These are phyloP conservation scores for Hirundo rustica DNA, from an alignment of 2,797 vertebrate genomes.

Conservation along the genomic window DNA sequence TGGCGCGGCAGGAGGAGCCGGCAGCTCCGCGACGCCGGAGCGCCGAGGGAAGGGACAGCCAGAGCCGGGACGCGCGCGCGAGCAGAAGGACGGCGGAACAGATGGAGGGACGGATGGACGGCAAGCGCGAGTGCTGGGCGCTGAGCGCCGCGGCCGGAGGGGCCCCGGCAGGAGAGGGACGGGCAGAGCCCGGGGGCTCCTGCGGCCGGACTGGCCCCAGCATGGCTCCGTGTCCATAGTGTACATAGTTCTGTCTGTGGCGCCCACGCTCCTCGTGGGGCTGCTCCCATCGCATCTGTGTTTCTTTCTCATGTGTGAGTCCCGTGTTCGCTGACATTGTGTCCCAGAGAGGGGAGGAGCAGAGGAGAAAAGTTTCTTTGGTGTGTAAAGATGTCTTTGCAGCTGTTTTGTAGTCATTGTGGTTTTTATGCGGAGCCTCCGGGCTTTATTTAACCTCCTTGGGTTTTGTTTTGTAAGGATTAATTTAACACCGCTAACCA, in stretches of 20 bases:
- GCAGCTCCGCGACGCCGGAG: neutral
- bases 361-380: neutral
- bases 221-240: neutral
- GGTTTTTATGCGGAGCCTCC: slow-evolving; percentile 33
- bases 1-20: neutral
- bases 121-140: neutral
- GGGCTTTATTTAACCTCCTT: slow-evolving; percentile 57
- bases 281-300: neutral
- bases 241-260: slow-evolving; percentile 9
- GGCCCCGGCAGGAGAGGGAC: neutral
- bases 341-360: neutral
- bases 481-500: slow-evolving; percentile 81
- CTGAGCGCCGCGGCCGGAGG: neutral
- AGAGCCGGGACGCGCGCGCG: neutral
- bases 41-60: neutral
- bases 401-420: slow-evolving; percentile 66
- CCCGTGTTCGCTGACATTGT: neutral
- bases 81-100: neutral
- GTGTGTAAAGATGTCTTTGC: slow-evolving; percentile 63
- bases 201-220: neutral
- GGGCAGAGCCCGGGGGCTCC: neutral
- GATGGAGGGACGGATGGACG: neutral
- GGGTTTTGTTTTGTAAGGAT: slow-evolving; percentile 69
- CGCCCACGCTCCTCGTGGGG: neutral
- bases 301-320: neutral